These are phyloP conservation scores for Potamarius usumacintae DNA, from an alignment of 2,113 vertebrate genomes.

Conservation along the genomic window DNA sequence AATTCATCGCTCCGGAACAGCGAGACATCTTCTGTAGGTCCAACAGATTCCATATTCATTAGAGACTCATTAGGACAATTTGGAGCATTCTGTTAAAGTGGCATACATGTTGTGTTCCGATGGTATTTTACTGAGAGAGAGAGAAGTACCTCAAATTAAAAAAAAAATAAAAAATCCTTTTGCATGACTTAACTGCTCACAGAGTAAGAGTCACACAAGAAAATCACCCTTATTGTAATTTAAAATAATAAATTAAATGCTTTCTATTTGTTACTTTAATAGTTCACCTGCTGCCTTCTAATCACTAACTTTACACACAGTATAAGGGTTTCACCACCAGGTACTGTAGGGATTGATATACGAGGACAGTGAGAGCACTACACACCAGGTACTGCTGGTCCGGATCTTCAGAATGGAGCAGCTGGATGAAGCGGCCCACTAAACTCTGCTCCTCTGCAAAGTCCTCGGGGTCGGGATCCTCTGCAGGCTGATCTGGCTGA, in stretches of 20 bases:
- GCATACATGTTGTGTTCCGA: neutral
- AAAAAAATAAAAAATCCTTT: neutral
- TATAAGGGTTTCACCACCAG: neutral
- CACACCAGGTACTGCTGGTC: slow-evolving; percentile 95
- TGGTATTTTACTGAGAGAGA: neutral
- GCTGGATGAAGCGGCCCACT: slow-evolving; percentile 94
- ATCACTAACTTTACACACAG: too few relatives aligned
- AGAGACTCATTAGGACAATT: slow-evolving; percentile 40
- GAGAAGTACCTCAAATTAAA: neutral
- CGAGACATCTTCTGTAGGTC: slow-evolving; percentile 6
- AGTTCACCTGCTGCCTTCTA: neutral
- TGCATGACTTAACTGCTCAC: neutral
- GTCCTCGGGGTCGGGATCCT: slow-evolving; percentile 96
- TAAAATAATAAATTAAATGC: too few relatives aligned
- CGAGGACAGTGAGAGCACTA: neutral
- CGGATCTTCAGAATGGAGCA: slow-evolving; percentile 90
- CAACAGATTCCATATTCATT: slow-evolving; percentile 30
- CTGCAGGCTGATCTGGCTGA: slow-evolving; percentile 93
- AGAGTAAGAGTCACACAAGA: neutral
- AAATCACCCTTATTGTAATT: too few relatives aligned
- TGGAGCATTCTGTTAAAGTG: slow-evolving; percentile 28
- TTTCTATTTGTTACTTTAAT: neutral
- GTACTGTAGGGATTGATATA: neutral
- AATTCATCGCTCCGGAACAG: slow-evolving; percentile 40
- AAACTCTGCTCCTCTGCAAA: slow-evolving; percentile 97